Conservation (phyloP, 2,888 invertebrate species). For the Bursaphelenchus okinawaensis region DNA sequence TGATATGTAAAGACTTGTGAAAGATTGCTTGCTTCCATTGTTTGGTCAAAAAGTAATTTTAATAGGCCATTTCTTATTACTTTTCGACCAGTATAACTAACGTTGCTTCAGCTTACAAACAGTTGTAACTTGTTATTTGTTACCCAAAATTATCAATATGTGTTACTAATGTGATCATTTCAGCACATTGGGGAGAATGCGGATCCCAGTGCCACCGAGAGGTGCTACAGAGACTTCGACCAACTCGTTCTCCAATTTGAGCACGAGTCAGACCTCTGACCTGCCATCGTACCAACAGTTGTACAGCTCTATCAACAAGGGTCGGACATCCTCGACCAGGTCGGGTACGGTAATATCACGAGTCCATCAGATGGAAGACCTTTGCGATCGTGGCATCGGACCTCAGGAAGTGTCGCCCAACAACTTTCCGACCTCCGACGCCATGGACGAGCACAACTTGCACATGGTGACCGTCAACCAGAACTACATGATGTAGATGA, state of each 20-base stretch:
- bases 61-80: too few species aligned
- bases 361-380: not conserved
- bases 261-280: not conserved
- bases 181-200: not conserved
- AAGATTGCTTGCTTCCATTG: too few species aligned
- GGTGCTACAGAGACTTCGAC: not conserved
- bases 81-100: too few species aligned
- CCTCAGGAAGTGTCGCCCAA: slow-evolving; percentile 7
- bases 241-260: not conserved
- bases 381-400: not conserved
- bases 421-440: not conserved
- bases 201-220: not conserved
- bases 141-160: too few species aligned
- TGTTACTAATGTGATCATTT: too few species aligned
- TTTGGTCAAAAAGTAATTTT: too few species aligned
- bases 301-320: not conserved
- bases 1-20: too few species aligned
- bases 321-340: not conserved
- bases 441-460: slow-evolving; percentile 5
- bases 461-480: slow-evolving; percentile 9
- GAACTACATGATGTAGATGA: not conserved
- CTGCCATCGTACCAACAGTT: not conserved
- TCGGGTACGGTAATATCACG: not conserved
- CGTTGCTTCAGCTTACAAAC: too few species aligned
- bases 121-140: too few species aligned